A percentile compares a stretch with the other conserved stretches of the same genome.
phyloP scores from a whole-genome alignment of 2,113 vertebrate species.

The Pedionomus torquatus region DNA sequence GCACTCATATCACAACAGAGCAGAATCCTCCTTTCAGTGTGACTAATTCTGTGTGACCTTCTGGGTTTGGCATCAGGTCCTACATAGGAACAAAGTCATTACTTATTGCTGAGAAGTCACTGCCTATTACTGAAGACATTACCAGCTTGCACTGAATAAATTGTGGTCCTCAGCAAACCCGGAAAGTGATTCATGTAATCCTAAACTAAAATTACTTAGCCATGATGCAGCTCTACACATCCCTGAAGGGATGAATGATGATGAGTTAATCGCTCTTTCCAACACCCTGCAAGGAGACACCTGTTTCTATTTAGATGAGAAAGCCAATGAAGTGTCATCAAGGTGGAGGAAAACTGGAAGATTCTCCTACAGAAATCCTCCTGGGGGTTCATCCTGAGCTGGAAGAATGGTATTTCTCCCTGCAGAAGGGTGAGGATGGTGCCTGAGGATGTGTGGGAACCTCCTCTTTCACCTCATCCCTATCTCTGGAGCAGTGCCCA shows the following conservation, averaged over 20 bases:
- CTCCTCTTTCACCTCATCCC: not conserved
- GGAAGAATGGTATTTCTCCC: not conserved
- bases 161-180: not conserved
- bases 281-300: not conserved
- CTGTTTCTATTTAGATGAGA: not conserved
- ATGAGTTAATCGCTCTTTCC: not conserved
- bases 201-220: not conserved
- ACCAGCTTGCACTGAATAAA: conserved; percentile 7
- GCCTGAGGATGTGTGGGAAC: too few species aligned
- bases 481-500: not conserved
- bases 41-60: not conserved
- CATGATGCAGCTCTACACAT: not conserved
- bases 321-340: not conserved
- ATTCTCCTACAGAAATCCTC: not conserved
- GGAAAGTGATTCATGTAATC: conserved; percentile 15
- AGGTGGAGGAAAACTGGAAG: not conserved
- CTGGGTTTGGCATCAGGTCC: not conserved
- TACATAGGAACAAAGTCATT: not conserved
- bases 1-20: accelerated
- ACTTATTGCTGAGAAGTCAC: not conserved
- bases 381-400: not conserved
- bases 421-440: not conserved
- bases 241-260: not conserved
- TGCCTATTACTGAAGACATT: not conserved
- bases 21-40: not conserved